These are phyloP conservation scores for Neosalanx taihuensis DNA, from an alignment of 2,797 vertebrate species.

Conservation along the genomic window DNA sequence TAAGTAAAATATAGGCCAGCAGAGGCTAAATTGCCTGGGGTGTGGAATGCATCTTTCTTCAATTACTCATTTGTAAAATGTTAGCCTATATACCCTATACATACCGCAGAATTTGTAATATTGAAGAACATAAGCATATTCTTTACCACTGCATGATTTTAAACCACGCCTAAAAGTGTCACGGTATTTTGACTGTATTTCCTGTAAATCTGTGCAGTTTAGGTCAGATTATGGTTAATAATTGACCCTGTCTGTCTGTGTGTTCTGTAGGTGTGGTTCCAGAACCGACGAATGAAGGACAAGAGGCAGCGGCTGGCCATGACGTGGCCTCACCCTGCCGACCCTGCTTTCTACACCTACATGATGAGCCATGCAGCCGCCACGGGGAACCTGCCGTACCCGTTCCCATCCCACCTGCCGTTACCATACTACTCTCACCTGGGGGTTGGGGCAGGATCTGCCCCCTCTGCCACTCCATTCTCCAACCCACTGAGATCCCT, in stretches of 20 bases:
- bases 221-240: constrained; percentile 48
- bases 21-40: neutral
- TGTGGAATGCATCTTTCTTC: too few relatives aligned
- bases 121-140: too few relatives aligned
- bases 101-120: too few relatives aligned
- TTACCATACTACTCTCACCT: constrained; percentile 95
- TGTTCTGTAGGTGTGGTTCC: constrained; percentile 92
- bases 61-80: too few relatives aligned
- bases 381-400: constrained; percentile 92
- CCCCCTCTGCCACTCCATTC: constrained; percentile 82
- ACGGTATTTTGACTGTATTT: neutral
- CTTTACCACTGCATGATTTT: neutral
- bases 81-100: too few relatives aligned
- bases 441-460: constrained; percentile 79
- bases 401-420: constrained; percentile 94
- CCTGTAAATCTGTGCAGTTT: neutral
- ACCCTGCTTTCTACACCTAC: constrained; percentile 98
- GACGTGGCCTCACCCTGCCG: constrained; percentile 98
- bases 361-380: constrained; percentile 99
- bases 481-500: constrained; percentile 88
- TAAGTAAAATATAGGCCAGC: neutral
- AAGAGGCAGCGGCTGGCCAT: constrained; percentile 95
- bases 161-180: neutral
- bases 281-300: constrained; percentile 99
- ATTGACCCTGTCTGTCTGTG: constrained; percentile 47